Evolutionary conservation across 2,797 vertebrate species (phyloP), one percentile per base, ranked within the genome.

Genomic region (Cichlasoma orientale): DNA sequence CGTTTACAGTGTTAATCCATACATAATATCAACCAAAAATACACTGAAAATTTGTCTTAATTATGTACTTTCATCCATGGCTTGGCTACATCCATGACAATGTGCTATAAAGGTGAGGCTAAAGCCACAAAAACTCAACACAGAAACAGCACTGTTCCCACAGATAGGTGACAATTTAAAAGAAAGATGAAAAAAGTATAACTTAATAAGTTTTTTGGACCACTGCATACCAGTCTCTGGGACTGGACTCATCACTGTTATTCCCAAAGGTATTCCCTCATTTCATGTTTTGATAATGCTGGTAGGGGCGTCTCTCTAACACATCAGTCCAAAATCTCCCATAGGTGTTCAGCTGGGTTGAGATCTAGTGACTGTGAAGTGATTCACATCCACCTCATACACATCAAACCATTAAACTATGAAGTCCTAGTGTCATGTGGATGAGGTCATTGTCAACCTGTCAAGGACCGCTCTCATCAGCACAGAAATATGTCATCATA

Each of bases 101-200:
- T 44, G 14, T 63, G 36, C 21, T 25, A 25, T 44, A 38, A 2
- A 63, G 21, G 14, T 63, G 9, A 63, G 38, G 38, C 14, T 19
- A 63, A 41, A 63, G 36, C 4, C 59, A 63, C 59, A 63, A 63
- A 25, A 18, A 44, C 14, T 63, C 21, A 63, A 18, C 59, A 63
- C 19, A 3, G 36, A 1, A 36, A 36, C 4, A 8, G 10, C 19
- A n/a, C 19, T 0, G 3, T 36, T 59, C 57, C 6, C 21, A 59
- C 3, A 44, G 14, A 44, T 23, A 27, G 38, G 38, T 66, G 14
- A 66, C 4, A 66, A 6, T 31, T 31, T 31, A 31, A 31, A 44
- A 63, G 23, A 66, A 63, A 0, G 3, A 13, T 3, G 3, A 41
- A 41, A 41, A 41, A 41, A 14, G 41, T 14, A 10, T 13, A 18